These are phyloP conservation scores for Smutsia gigantea DNA, from an alignment of 2,797 vertebrate species.

Conservation along the genomic window DNA sequence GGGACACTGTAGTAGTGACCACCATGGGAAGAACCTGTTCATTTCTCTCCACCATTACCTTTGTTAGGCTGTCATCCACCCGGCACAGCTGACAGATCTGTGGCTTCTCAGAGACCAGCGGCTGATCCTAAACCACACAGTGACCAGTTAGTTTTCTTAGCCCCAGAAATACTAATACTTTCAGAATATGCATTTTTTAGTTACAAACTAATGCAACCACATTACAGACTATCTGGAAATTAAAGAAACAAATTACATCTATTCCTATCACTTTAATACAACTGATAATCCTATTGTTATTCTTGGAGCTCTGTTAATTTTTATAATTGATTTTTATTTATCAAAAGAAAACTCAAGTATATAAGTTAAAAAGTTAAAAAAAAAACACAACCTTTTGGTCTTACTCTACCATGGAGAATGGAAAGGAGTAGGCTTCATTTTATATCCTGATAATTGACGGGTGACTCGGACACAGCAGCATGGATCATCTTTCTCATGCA, in stretches of 20 bases:
- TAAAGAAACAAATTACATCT: neutral
- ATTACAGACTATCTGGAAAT: neutral
- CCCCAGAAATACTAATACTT: neutral
- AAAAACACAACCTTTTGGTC: neutral
- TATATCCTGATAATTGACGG: neutral
- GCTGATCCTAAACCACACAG: conserved; percentile 86
- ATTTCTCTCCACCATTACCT: conserved; percentile 85
- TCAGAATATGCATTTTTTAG: neutral
- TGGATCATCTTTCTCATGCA: neutral
- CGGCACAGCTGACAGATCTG: conserved; percentile 91
- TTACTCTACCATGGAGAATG: neutral
- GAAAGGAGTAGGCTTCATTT: neutral
- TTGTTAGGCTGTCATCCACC: conserved; percentile 86
- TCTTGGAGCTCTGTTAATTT: conserved; percentile 5
- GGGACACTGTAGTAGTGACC: neutral
- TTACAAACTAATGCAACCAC: conserved; percentile 2
- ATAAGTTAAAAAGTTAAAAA: neutral
- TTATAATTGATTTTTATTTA: conserved; percentile 39
- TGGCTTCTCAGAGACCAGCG: conserved; percentile 74
- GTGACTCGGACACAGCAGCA: neutral
- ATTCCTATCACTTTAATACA: neutral
- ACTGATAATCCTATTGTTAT: neutral
- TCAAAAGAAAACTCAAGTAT: conserved; percentile 6
- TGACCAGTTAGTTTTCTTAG: conserved; percentile 5
- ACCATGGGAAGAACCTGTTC: neutral